These are phyloP conservation scores for Incurvaria masculella DNA, from an alignment of 2,888 invertebrate species.

Conservation along the genomic window DNA sequence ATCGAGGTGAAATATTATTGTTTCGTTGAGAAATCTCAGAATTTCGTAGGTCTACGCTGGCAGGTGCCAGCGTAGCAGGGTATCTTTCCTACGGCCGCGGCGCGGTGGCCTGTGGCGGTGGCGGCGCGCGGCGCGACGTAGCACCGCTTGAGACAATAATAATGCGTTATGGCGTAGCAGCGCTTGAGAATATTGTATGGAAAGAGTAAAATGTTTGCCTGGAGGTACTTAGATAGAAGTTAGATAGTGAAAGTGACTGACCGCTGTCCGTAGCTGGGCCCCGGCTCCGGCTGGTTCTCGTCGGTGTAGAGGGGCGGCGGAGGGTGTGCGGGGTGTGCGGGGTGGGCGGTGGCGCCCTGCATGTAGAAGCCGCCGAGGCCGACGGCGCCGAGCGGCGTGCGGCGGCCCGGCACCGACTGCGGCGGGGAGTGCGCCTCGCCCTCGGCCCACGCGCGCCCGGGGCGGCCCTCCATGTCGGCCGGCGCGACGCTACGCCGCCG, in stretches of 20 bases:
- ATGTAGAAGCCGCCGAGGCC: constrained; percentile 87
- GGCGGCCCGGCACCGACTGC: constrained; percentile 62
- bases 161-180: too few relatives aligned
- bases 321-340: constrained; percentile 52
- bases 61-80: too few relatives aligned
- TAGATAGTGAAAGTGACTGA: constrained; percentile 21
- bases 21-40: too few relatives aligned
- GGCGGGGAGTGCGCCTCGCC: constrained; percentile 51
- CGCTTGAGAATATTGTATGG: too few relatives aligned
- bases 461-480: constrained; percentile 43
- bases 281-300: constrained; percentile 75
- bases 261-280: constrained; percentile 52
- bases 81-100: too few relatives aligned
- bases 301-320: constrained; percentile 50
- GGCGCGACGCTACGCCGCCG: constrained; percentile 7
- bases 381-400: constrained; percentile 81
- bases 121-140: too few relatives aligned
- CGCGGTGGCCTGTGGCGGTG: too few relatives aligned
- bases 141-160: too few relatives aligned
- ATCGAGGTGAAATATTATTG: too few relatives aligned
- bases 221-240: too few relatives aligned
- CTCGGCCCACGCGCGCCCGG: constrained; percentile 48
- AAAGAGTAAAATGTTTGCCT: too few relatives aligned
- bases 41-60: too few relatives aligned
- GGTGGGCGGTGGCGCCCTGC: constrained; percentile 59